Evolutionary conservation across 2,888 invertebrate genomes (phyloP).

Genomic region (Microctonus hyperodae): DNA sequence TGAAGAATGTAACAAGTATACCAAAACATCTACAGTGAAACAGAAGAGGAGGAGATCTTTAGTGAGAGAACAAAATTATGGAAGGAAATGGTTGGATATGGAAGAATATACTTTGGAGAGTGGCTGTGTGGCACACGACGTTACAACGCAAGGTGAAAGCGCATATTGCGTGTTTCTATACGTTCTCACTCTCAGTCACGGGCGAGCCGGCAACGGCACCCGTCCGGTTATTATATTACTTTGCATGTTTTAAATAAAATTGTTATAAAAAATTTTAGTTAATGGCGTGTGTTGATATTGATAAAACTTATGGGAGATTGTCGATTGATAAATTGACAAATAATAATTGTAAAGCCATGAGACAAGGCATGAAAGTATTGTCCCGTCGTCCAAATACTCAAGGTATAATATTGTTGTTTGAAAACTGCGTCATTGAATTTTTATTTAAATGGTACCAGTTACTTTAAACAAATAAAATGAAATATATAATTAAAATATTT

Average conservation of each 20-base stretch:
- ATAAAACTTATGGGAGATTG: background rate
- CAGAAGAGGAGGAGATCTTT: background rate
- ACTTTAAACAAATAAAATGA: background rate
- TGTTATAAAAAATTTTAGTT: background rate
- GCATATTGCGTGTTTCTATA: conserved; percentile 53
- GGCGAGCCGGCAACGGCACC: conserved; percentile 56
- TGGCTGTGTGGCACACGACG: conserved; percentile 31
- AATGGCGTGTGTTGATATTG: conserved; percentile 15
- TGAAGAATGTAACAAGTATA: conserved; percentile 7
- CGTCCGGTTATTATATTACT: conserved; percentile 32
- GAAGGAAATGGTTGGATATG: conserved; percentile 2
- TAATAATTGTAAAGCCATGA: conserved; percentile 44
- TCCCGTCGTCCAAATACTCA: conserved; percentile 60
- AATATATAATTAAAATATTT: too few relatives aligned
- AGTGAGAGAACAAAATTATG: conserved; percentile 1
- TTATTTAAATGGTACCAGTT: background rate
- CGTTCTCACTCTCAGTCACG: conserved; percentile 55
- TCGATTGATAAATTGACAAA: background rate
- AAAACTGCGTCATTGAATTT: conserved; percentile 2
- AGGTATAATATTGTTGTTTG: conserved; percentile 49
- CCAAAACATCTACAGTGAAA: background rate
- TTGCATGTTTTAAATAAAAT: background rate
- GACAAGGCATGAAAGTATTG: conserved; percentile 54
- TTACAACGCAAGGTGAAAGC: conserved; percentile 57
- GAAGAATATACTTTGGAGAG: conserved; percentile 13